These are phyloP conservation scores for Tortricodes alternella DNA, from an alignment of 2,888 invertebrate species.

Conservation along the genomic window DNA sequence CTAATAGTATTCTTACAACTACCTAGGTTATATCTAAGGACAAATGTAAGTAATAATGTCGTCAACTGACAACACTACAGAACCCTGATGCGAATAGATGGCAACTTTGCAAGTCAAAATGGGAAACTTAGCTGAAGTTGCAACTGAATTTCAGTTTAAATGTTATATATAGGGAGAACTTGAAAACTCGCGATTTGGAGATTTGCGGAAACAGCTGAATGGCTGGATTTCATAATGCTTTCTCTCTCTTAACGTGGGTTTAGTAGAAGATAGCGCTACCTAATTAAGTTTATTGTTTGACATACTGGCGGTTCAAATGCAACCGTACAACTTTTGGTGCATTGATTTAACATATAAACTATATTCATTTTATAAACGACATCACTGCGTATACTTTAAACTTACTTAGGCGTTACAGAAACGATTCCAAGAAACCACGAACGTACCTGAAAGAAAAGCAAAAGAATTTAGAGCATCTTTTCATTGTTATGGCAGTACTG, in stretches of 20 bases:
- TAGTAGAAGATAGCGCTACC: background rate
- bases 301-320: background rate
- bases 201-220: slow-evolving; percentile 7
- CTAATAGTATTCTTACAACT: background rate
- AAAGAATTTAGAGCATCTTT: slow-evolving; percentile 22
- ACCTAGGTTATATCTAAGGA: slow-evolving; percentile 3
- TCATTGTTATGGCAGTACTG: slow-evolving; percentile 25
- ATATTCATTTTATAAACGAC: background rate
- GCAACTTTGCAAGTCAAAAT: slow-evolving; percentile 42
- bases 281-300: background rate
- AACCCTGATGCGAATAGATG: slow-evolving; percentile 36
- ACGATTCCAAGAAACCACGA: slow-evolving; percentile 11
- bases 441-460: slow-evolving; percentile 46
- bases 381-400: slow-evolving; percentile 10
- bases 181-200: slow-evolving; percentile 1
- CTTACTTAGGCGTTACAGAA: slow-evolving; percentile 18
- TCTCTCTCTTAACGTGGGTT: background rate
- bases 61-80: slow-evolving; percentile 24
- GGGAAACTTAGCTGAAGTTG: slow-evolving; percentile 43
- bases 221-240: background rate
- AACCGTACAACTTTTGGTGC: background rate
- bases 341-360: background rate
- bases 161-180: slow-evolving; percentile 16
- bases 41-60: slow-evolving; percentile 32
- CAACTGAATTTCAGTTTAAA: slow-evolving; percentile 34